Evolutionary conservation across 2,113 vertebrate species (phyloP).

Genomic region (Vulpes vulpes): DNA sequence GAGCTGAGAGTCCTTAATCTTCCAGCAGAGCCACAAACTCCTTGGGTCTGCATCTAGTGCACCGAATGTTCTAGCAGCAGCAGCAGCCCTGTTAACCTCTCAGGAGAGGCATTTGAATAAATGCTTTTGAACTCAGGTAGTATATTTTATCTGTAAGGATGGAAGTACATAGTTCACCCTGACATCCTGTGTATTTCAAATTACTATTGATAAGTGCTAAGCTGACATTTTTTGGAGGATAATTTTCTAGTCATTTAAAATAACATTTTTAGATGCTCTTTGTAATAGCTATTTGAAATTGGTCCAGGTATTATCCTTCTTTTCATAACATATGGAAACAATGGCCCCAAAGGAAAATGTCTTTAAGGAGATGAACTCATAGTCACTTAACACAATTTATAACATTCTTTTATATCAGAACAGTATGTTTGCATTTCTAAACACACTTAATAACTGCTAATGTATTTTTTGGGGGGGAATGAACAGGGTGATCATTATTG

Average conservation of each 20-base stretch:
- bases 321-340: neutral
- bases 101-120: constrained; percentile 81
- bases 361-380: neutral
- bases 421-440: neutral
- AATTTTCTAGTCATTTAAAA: constrained; percentile 79
- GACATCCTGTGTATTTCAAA: constrained; percentile 79
- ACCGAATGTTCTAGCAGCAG: constrained; percentile 66
- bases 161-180: constrained; percentile 75
- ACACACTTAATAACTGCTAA: constrained; percentile 10
- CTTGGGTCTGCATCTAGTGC: constrained; percentile 34
- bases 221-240: constrained; percentile 72
- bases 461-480: neutral
- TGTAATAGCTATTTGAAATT: constrained; percentile 60
- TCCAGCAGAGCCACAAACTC: constrained; percentile 45
- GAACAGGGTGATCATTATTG: neutral
- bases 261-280: constrained; percentile 69
- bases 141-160: constrained; percentile 77
- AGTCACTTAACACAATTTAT: neutral
- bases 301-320: constrained; percentile 52
- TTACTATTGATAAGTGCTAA: constrained; percentile 71
- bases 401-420: neutral
- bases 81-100: constrained; percentile 70
- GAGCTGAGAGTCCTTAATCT: constrained; percentile 71
- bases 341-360: constrained; percentile 15
- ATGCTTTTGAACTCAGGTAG: constrained; percentile 67